Evolutionary conservation across 64 coral and sea anemone species (phyloP).

Genomic region (Pachyseris speciosa): DNA sequence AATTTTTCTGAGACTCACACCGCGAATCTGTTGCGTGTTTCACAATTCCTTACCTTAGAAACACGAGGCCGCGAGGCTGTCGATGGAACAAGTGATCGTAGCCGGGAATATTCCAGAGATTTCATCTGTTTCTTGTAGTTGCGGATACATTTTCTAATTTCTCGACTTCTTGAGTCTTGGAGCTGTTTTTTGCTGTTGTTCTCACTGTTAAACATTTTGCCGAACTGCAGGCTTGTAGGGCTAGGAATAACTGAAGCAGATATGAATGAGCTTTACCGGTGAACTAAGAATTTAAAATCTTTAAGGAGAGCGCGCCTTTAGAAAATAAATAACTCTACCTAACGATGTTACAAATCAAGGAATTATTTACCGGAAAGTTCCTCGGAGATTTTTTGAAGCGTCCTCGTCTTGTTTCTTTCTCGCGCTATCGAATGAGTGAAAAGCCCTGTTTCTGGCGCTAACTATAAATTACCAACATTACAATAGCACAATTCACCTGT

Average conservation of each 20-base stretch:
- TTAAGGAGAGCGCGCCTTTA: background rate
- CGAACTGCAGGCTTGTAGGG: conserved; percentile 60
- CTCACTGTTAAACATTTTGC: conserved; percentile 40
- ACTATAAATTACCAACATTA: conserved; percentile 99
- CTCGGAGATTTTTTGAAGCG: conserved; percentile 3
- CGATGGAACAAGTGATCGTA: conserved; percentile 90
- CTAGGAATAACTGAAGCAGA: conserved; percentile 48
- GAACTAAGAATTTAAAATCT: conserved; percentile 13
- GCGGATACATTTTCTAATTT: conserved; percentile 64
- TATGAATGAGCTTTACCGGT: conserved; percentile 63
- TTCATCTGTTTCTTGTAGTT: conserved; percentile 88
- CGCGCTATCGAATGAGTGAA: conserved; percentile 90
- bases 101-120: conserved; percentile 81
- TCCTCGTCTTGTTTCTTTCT: conserved; percentile 13
- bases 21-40: background rate
- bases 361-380: background rate
- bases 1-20: background rate
- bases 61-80: conserved; percentile 81
- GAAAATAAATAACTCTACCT: background rate
- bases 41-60: conserved; percentile 75
- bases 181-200: conserved; percentile 13
- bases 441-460: conserved; percentile 86
- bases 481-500: conserved; percentile 96
- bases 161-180: conserved; percentile 63
- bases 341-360: background rate